Percentiles rank a stretch among this genome's conserved stretches.
These are phyloP conservation scores for Rhopalosiphum padi DNA, from an alignment of 1,140 invertebrate genomes.

Conservation along the genomic window DNA sequence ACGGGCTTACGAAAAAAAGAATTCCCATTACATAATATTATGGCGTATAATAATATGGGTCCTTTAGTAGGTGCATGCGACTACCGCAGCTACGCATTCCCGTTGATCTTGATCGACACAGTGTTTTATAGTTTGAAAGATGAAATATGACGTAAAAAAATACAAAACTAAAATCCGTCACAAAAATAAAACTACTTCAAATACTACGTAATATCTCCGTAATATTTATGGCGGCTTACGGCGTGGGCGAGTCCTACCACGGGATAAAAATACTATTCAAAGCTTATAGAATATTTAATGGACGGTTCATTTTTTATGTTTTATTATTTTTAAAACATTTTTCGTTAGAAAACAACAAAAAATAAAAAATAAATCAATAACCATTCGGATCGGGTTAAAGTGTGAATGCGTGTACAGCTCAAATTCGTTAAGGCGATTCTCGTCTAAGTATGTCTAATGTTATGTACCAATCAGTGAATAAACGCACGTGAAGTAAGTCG, in stretches of 20 bases:
- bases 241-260: not conserved
- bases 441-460: not conserved
- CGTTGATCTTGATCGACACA: not conserved
- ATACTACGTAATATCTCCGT: not conserved
- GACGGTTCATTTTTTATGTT: not conserved
- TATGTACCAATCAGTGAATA: not conserved
- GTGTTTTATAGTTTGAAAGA: not conserved
- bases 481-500: too few species aligned
- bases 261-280: constrained; percentile 17
- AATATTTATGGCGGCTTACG: constrained; percentile 4
- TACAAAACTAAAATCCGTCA: not conserved
- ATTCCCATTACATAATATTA: not conserved
- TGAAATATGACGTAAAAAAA: not conserved
- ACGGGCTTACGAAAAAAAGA: not conserved
- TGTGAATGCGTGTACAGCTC: not conserved
- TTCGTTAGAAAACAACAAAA: not conserved
- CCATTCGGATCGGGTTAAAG: not conserved
- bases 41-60: not conserved
- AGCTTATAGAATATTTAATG: constrained; percentile 17
- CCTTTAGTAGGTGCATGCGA: not conserved
- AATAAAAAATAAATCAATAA: not conserved
- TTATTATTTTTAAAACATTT: not conserved
- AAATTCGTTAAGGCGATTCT: not conserved
- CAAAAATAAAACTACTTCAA: constrained; percentile 9
- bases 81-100: not conserved